Base-by-base conservation (phyloP, 1,140 invertebrate genomes). In the Drosophila rufa region DNA sequence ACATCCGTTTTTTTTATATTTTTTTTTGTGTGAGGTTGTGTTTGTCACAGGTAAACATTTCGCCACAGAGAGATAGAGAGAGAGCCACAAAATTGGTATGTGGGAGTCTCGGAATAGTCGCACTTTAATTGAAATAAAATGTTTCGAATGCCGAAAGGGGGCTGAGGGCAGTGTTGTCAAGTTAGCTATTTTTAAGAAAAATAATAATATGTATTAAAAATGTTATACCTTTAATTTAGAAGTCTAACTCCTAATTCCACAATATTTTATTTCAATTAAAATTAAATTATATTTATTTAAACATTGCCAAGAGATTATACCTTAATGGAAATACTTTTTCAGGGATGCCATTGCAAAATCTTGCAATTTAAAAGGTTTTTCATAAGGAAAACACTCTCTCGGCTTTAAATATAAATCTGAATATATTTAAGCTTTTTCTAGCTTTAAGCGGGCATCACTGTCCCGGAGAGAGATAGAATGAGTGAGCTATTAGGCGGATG, bases 81-180 rank as follows among this genome's bases (percentile, higher is more conserved):
- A 47, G 42, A 27, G 25, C 45, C 58, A 58, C 40, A 27, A 79
- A 75, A 78, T 79, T 79, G 69, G 42, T 64, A 46, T 79, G 55
- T 68, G 51, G 64, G 67, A 43, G 45, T 59, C 56, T 62, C 62
- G 51, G 69, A 82, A 60, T 53, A 51, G 43, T 55, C 51, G 36
- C 62, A 60, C 46, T 87, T 89, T 89, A 87, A 87, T 87, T 89
- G 84, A 90, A 87, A 80, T 87, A 68, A 77, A 87, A 87, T 83
- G 84, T 83, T 77, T 80, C 33, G 59, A 71, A 48, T 48, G 60
- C 43, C 19, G 36, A 58, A 69, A 73, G 59, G 47, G 57, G 59
- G 62, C 5, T 3, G 33, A 14, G 42, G n/a, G 0, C 9, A 12
- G 40, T 25, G 43, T 4, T 46, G 60, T 6, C 58, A 4, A 42